Evolutionary conservation across 2,113 vertebrate genomes (phyloP).

Genomic region (Rafetus swinhoei): DNA sequence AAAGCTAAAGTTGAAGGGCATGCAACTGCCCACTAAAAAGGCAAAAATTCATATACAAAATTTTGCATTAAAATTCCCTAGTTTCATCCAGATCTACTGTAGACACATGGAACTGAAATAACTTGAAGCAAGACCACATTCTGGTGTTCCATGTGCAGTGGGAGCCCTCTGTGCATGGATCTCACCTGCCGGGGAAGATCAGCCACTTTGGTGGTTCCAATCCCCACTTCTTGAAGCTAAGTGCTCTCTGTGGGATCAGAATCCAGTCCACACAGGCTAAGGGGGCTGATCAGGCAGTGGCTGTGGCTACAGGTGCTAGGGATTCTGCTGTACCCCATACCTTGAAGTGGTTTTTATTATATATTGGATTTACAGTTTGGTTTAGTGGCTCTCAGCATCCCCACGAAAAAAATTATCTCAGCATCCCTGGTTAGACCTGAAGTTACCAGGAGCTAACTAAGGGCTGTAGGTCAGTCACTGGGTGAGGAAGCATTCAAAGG

Average conservation of each 20-base stretch:
- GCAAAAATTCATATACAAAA: background rate
- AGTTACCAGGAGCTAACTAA: background rate
- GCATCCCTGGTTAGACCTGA: background rate
- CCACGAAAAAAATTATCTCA: no score
- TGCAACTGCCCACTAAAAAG: background rate
- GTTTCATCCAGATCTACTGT: background rate
- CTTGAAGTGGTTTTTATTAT: no score
- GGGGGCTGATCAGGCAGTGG: background rate
- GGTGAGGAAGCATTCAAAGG: background rate
- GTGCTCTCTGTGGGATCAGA: fast-evolving
- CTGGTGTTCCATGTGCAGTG: fast-evolving
- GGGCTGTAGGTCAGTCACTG: background rate
- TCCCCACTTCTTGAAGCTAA: background rate
- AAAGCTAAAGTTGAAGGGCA: background rate
- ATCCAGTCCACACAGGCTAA: background rate
- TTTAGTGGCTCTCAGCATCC: no score
- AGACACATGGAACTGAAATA: background rate
- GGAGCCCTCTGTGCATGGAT: background rate
- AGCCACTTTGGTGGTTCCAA: background rate
- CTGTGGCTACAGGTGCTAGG: no score
- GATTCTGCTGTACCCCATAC: no score
- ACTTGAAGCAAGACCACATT: background rate
- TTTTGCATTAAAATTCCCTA: background rate
- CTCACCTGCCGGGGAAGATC: background rate
- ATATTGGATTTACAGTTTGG: no score